Percentiles rank a stretch among this genome's conserved stretches.
These are phyloP conservation scores for Lipophrys pholis DNA, from an alignment of 2,113 vertebrate species.

Conservation along the genomic window DNA sequence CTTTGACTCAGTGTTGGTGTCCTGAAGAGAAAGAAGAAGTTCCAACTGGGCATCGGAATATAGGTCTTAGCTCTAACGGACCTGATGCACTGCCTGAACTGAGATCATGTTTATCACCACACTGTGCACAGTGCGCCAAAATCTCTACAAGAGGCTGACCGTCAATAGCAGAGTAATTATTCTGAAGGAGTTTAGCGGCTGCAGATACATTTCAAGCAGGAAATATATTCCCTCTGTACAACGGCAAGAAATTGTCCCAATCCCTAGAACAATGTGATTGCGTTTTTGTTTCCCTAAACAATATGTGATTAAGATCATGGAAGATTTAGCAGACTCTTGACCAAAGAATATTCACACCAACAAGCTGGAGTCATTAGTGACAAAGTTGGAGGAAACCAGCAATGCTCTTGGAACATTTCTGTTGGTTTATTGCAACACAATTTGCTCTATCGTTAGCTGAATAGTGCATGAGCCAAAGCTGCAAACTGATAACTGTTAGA, in stretches of 20 bases:
- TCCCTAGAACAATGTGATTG: background rate
- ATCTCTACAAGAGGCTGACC: slow-evolving; percentile 27
- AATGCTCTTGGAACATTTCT: too few species aligned
- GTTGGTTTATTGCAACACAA: too few species aligned
- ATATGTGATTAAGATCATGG: too few species aligned
- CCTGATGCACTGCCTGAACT: slow-evolving; percentile 40
- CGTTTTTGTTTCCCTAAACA: background rate
- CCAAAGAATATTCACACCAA: too few species aligned
- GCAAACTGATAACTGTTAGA: too few species aligned
- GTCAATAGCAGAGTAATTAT: slow-evolving; percentile 52
- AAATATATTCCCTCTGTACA: slow-evolving; percentile 28
- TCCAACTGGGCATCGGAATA: slow-evolving; percentile 47
- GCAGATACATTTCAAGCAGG: slow-evolving; percentile 35
- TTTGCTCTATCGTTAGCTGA: too few species aligned
- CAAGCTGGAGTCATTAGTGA: too few species aligned
- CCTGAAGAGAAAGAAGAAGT: slow-evolving; percentile 1
- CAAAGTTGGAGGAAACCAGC: too few species aligned
- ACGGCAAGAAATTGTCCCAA: slow-evolving; percentile 3
- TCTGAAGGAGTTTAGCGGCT: slow-evolving; percentile 39
- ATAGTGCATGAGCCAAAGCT: too few species aligned
- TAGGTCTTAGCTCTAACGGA: slow-evolving; percentile 22
- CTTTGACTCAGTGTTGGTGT: background rate
- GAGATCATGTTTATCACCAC: slow-evolving; percentile 26
- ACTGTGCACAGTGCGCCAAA: slow-evolving; percentile 13
- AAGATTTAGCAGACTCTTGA: too few species aligned